These are phyloP conservation scores for Melanotaenia boesemani DNA, from an alignment of 2,797 vertebrate genomes.

Conservation along the genomic window DNA sequence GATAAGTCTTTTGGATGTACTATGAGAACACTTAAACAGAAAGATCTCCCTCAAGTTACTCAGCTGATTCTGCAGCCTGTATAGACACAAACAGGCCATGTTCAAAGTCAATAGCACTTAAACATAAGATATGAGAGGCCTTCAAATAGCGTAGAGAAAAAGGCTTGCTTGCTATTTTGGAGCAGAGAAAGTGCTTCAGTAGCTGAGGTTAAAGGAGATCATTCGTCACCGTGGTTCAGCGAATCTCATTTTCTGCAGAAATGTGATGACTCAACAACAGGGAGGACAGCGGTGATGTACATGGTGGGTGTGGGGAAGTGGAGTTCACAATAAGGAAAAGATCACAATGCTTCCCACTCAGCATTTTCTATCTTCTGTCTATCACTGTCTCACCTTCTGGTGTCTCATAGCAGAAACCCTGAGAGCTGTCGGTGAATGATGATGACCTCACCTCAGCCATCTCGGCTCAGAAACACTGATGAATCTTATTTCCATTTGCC, in stretches of 20 bases:
- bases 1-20: constrained; percentile 51
- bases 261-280: constrained; percentile 71
- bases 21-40: constrained; percentile 56
- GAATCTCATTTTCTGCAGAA: constrained; percentile 68
- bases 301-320: constrained; percentile 15
- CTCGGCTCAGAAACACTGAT: constrained; percentile 34
- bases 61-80: constrained; percentile 43
- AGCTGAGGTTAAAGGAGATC: constrained; percentile 70
- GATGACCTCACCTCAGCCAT: constrained; percentile 50
- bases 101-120: constrained; percentile 76
- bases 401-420: constrained; percentile 26
- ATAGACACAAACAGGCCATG: constrained; percentile 43
- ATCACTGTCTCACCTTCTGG: constrained; percentile 15
- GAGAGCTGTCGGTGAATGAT: constrained; percentile 33
- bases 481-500: constrained; percentile 30
- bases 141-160: constrained; percentile 55
- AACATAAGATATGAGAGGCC: constrained; percentile 59
- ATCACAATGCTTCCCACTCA: constrained; percentile 55
- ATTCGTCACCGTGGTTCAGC: constrained; percentile 61
- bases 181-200: constrained; percentile 45
- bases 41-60: constrained; percentile 43
- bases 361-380: constrained; percentile 37
- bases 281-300: constrained; percentile 45
- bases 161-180: constrained; percentile 50
- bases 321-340: constrained; percentile 53